phyloP scores from a whole-genome alignment of 2,888 invertebrate genomes.

The Lasioglossum villosulum region DNA sequence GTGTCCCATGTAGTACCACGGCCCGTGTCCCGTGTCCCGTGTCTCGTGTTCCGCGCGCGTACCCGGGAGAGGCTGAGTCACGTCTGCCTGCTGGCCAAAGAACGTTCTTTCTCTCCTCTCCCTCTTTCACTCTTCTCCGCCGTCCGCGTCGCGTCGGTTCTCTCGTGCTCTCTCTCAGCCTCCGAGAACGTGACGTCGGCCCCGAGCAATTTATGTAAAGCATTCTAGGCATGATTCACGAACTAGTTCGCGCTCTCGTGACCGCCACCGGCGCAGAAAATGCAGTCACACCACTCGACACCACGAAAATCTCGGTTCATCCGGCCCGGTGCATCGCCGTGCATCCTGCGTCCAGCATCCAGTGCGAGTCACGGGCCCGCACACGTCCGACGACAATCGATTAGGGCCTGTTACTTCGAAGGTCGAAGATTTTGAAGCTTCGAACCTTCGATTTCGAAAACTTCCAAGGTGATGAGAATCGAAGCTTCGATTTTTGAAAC shows the following conservation, averaged over 20 bases:
- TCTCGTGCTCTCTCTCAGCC: conserved; percentile 53
- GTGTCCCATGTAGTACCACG: background rate
- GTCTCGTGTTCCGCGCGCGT: conserved; percentile 53
- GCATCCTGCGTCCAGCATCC: background rate
- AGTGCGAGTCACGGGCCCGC: background rate
- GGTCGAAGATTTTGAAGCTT: no score
- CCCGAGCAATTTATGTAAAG: conserved; percentile 82
- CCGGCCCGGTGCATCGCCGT: background rate
- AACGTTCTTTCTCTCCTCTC: conserved; percentile 50
- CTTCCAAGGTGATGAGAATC: no score
- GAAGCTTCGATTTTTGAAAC: no score
- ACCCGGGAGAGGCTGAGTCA: conserved; percentile 62
- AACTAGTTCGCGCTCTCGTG: conserved; percentile 83
- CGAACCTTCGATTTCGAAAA: no score
- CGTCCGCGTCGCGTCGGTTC: conserved; percentile 36
- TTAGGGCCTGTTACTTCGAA: background rate
- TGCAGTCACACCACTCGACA: conserved; percentile 61
- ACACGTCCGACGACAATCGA: background rate
- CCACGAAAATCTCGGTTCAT: conserved; percentile 47
- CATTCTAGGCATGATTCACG: conserved; percentile 83
- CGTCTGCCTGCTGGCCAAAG: conserved; percentile 52
- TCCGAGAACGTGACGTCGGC: conserved; percentile 74
- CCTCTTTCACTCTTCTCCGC: conserved; percentile 17
- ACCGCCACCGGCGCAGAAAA: conserved; percentile 79
- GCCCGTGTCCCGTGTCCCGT: conserved; percentile 19